Percentiles rank a stretch among this genome's conserved stretches.
phyloP scores from a whole-genome alignment of 2,113 vertebrate genomes.

The Diadophis punctatus region DNA sequence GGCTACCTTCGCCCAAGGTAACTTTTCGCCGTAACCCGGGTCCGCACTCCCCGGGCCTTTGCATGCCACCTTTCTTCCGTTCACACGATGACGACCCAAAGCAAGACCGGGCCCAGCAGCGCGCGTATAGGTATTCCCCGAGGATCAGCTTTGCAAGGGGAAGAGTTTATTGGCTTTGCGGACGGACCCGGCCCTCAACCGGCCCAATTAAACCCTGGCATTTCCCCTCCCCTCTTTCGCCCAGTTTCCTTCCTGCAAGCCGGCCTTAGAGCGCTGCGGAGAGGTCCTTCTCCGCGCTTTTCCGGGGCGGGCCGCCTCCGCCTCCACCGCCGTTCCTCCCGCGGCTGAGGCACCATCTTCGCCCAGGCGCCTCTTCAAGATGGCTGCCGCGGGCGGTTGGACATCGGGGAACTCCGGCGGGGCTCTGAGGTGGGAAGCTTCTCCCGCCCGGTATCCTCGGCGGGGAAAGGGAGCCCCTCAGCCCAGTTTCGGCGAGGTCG shows the following conservation, averaged over 20 bases:
- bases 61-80: not conserved
- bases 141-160: not conserved
- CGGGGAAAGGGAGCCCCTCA: no score
- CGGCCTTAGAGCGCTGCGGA: not conserved
- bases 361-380: not conserved
- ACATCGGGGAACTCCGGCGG: not conserved
- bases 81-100: not conserved
- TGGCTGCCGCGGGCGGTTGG: not conserved
- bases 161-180: not conserved
- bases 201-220: not conserved
- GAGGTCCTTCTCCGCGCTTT: not conserved
- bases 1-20: not conserved
- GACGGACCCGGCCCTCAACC: not conserved
- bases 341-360: not conserved
- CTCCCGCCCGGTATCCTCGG: not conserved
- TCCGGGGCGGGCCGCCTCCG: no score
- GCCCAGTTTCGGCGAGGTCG: no score
- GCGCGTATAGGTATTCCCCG: no score
- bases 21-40: not conserved
- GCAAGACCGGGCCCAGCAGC: not conserved
- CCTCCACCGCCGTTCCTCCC: not conserved
- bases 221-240: not conserved
- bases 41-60: not conserved
- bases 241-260: not conserved
- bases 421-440: not conserved